Evolutionary conservation across 2,888 invertebrate species (phyloP).

Genomic region (Odontothrips loti): DNA sequence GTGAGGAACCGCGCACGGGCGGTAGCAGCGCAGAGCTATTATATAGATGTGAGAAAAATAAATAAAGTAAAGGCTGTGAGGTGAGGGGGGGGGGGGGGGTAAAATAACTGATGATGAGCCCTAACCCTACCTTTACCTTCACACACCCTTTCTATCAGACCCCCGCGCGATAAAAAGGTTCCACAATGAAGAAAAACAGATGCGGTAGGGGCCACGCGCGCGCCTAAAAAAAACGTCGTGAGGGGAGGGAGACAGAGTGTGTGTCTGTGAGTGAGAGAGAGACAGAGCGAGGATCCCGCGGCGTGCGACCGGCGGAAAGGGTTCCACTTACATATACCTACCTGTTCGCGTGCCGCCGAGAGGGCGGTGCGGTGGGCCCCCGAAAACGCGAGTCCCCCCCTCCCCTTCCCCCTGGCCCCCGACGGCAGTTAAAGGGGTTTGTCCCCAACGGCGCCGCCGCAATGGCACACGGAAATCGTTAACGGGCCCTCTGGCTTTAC

Average conservation of each 20-base stretch:
- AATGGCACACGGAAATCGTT: background rate
- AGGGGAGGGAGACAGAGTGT: background rate
- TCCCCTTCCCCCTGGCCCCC: background rate
- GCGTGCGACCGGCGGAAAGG: background rate
- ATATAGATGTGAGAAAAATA: conserved; percentile 23
- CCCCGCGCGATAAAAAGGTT: background rate
- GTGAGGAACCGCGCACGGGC: background rate
- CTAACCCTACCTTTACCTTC: conserved; percentile 10
- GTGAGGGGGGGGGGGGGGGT: background rate
- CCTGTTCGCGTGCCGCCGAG: background rate
- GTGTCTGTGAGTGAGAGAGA: background rate
- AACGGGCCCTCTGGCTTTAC: no score
- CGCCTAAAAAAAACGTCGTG: background rate
- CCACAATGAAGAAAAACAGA: background rate
- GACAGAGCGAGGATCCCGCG: background rate
- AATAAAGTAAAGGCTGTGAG: background rate
- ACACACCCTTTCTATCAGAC: background rate
- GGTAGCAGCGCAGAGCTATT: background rate
- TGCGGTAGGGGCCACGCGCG: background rate
- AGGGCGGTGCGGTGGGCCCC: no score
- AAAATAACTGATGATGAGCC: background rate
- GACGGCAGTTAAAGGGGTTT: no score
- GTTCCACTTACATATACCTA: background rate
- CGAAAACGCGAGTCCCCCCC: background rate
- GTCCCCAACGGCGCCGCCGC: background rate